Base-by-base conservation (phyloP, 23 tunicate genomes). In the Halocynthia aurantium region DNA sequence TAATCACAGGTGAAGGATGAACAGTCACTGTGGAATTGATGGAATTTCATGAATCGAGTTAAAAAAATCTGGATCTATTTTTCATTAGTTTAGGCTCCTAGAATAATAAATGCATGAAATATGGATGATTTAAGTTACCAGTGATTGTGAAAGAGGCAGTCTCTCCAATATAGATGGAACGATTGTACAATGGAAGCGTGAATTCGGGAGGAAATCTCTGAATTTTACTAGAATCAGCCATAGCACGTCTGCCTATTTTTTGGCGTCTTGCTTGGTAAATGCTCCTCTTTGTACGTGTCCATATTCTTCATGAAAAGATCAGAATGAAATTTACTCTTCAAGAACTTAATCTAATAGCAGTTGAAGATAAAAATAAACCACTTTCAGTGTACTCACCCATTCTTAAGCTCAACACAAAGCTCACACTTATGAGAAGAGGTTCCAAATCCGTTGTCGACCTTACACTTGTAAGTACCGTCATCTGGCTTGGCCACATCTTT, bases 111-210 rank as follows among this genome's bases (percentile, higher is more conserved):
- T 67, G 11, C 21, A 20, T 12, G 18, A 20, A 15, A 13, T 20
- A 51, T 51, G 8, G 19, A 49, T 18, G 5, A 31, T n/a, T 6
- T 9, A 68, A 52, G 62, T 62, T 76, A 90, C 94, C 94, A 7
- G 98, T 88, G 13, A 88, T 83, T 8, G 99, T 84, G 61, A 82
- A 94, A 52, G 60, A 67, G 5, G 86, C 99, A 10, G 52, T 73
- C 53, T 94, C 99, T 22, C 99, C 99, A 17, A 64, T 78, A 78
- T 78, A 84, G 22, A 88, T 81, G 18, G 96, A 91, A 6, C 96
- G 71, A 70, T 94, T 88, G 96, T 85, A 94, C 20, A 94, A 82
- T 6, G 99, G 99, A 61, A 94, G 81, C 0, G 95, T 94, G 80
- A 94, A 94, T 61, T 94, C 96, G 6, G 99, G 99, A 10, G 99